Percentiles rank a stretch among this genome's conserved stretches.
Conservation (phyloP, 2,888 invertebrate genomes). For the Anthoptus insignis region DNA sequence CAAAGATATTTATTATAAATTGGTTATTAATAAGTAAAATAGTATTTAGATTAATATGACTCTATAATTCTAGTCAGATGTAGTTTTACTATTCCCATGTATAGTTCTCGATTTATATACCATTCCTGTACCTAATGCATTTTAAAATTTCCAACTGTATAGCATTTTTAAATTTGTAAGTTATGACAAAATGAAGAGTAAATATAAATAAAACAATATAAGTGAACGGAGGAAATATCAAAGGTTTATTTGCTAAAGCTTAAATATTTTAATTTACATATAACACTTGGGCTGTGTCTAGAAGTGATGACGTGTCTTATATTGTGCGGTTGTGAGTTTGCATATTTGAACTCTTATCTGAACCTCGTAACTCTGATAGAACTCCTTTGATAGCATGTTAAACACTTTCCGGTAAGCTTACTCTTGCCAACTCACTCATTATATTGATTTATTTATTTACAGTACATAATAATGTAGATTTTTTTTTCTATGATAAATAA, state of each 20-base stretch:
- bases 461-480: background rate
- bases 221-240: slow-evolving; percentile 39
- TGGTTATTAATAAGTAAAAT: slow-evolving; percentile 26
- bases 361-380: background rate
- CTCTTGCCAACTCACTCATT: background rate
- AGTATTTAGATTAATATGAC: slow-evolving; percentile 34
- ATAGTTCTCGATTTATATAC: slow-evolving; percentile 8
- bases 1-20: slow-evolving; percentile 40
- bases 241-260: slow-evolving; percentile 60
- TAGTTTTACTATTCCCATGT: slow-evolving; percentile 33
- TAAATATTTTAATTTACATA: slow-evolving; percentile 41
- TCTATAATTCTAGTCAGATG: slow-evolving; percentile 44
- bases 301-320: slow-evolving; percentile 41
- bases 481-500: slow-evolving; percentile 18
- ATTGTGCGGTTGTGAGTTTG: slow-evolving; percentile 55
- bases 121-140: slow-evolving; percentile 8
- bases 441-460: slow-evolving; percentile 11
- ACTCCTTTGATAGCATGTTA: slow-evolving; percentile 7
- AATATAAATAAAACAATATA: slow-evolving; percentile 44
- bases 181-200: slow-evolving; percentile 17
- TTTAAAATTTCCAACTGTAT: no score
- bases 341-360: slow-evolving; percentile 12
- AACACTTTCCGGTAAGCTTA: slow-evolving; percentile 1
- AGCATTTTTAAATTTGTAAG: no score
- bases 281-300: slow-evolving; percentile 54